Base-by-base conservation (phyloP, 2,113 vertebrate species). In the Prolemur simus region DNA sequence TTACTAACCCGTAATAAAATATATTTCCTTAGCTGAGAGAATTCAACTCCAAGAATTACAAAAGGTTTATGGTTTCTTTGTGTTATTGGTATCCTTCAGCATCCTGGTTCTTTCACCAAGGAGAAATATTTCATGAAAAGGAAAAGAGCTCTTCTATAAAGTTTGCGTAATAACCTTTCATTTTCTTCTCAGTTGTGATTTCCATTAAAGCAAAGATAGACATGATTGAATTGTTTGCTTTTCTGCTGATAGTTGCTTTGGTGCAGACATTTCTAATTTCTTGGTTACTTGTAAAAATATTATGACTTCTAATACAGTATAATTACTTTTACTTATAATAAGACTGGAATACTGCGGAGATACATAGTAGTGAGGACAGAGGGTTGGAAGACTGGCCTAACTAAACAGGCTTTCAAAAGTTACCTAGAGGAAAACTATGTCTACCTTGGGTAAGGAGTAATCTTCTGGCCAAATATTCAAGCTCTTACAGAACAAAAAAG, bases 101-200 rank as follows among this genome's bases (percentile, higher is more conserved):
- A 66, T 45, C 34, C 5, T 58, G n/a, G 21, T 69, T 84, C 49
- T 73, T 90, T 88, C 17, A 63, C 21, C 34, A 49, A 89, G 56
- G 54, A 77, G 37, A 93, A 80, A 93, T 32, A 84, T 42, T 88
- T 94, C 29, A 25, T 54, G 71, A 66, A 96, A 84, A 92, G 80
- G 29, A 83, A 71, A 94, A 82, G 49, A 54, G 58, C 6, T 68
- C 49, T 86, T 83, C 32, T 87, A 9, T 8, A 42, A 69, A 74
- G 39, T 5, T 73, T 54, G 2, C 80, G 17, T 52, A 58, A 69
- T 66, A 81, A 69, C 82, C 42, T 58, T 17, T 91, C 37, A 71
- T 91, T 97, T 94, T 88, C 77, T 93, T 91, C 87, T 92, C 76
- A 60, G 69, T 82, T 92, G 84, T 73, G 56, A 85, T 85, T 95